Evolutionary conservation across 2,797 vertebrate genomes (phyloP).

Genomic region (Myiotriccus ornatus): DNA sequence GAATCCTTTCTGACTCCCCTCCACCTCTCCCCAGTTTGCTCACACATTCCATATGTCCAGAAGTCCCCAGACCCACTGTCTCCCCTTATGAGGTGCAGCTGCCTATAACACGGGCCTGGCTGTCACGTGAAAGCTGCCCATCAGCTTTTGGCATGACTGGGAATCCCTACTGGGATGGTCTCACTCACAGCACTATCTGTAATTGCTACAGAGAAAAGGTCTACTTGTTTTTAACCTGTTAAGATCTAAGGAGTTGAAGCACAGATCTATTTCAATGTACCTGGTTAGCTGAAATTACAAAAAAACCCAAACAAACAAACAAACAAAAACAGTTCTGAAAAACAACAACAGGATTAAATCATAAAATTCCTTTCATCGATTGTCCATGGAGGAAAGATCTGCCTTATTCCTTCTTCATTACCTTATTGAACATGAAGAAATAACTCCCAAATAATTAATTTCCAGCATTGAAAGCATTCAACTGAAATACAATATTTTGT

Average conservation of each 20-base stretch:
- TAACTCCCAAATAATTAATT: not conserved
- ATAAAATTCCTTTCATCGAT: not conserved
- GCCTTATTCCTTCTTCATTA: not conserved
- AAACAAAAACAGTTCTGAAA: not conserved
- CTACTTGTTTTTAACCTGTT: not conserved
- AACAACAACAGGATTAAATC: not conserved
- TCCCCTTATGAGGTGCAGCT: not conserved
- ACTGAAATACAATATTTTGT: not conserved
- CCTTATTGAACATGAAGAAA: not conserved
- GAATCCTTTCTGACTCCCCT: not conserved
- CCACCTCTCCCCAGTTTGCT: rapidly evolving
- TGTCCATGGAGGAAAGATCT: not conserved
- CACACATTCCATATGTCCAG: not conserved
- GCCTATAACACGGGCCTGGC: not conserved
- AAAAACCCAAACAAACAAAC: not conserved
- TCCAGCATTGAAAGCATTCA: not conserved
- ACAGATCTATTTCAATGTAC: not conserved
- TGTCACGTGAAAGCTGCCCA: not conserved
- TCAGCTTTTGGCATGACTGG: not conserved
- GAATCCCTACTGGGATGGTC: not conserved
- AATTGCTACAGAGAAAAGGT: not conserved
- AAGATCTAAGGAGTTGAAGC: not conserved
- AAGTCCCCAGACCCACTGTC: not conserved
- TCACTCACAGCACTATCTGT: not conserved
- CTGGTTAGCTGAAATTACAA: not conserved